Base-by-base conservation (phyloP, 2,797 vertebrate species). In the Hydrolagus colliei region DNA sequence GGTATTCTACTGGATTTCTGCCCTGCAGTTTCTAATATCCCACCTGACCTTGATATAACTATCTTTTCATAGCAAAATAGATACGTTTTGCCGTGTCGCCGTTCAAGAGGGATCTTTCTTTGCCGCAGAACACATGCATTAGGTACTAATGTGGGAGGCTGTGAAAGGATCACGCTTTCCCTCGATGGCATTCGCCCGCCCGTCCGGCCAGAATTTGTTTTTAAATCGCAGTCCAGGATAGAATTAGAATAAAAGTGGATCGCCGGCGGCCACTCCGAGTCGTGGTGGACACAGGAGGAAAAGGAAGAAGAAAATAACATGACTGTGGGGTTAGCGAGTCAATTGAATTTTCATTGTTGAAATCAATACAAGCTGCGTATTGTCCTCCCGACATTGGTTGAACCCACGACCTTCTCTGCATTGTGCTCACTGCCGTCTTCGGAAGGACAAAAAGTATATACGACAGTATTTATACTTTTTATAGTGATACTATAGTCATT, bases 281-380 rank as follows among this genome's bases (percentile, higher is more conserved):
- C 62, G 22, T 4, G 10, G n/a, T 80, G 12, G 65, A 65, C 41
- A 6, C 2, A 52, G 41, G 0, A 52, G 6, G 41, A 52, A 52
- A 52, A 52, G 41, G 41, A 52, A 52, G 6, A 52, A 52, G 6
- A 52, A 52, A 52, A 32, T 16, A 63, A 67, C 78, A 5, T 52
- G 63, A 67, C 78, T 32, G n/a, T 82, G 78, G 62, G 78, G 78
- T 67, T 82, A 63, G 13, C 12, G 67, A 62, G 63, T 82, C 78
- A 82, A 82, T 82, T 82, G 62, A 65, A 67, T 82, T 65, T 82
- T 67, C 61, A 82, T 82, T 63, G 41, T 82, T 63, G 41, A 18
- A 82, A 82, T 67, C 78, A 82, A 67, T 32, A 22, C 2, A 13
- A 63, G 76, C 63, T 61, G 63, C 35, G 32, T 67, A 67, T 82